Conservation (phyloP, 64 coral and sea anemone genomes). For the Exaiptasia diaphana region DNA sequence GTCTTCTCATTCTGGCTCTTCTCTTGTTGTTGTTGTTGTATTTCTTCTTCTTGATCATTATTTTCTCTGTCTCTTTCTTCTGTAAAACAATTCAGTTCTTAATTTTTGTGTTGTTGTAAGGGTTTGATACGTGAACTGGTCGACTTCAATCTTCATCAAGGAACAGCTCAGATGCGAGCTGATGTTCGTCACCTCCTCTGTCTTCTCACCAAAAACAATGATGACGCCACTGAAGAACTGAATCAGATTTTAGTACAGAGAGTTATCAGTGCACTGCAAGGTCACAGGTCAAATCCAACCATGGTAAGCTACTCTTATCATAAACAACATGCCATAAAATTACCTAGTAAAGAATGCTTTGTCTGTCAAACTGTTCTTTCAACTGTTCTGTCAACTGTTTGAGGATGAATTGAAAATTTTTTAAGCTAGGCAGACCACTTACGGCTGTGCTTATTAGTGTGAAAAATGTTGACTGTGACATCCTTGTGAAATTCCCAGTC, state of each 20-base stretch:
- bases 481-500: too few species aligned
- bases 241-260: slow-evolving; percentile 81
- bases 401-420: too few species aligned
- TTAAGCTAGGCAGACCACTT: too few species aligned
- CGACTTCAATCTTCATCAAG: slow-evolving; percentile 95
- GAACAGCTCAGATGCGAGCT: slow-evolving; percentile 88
- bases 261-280: slow-evolving; percentile 69
- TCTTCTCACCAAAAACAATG: slow-evolving; percentile 89
- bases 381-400: not conserved
- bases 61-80: too few species aligned
- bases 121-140: slow-evolving; percentile 89
- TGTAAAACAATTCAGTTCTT: too few species aligned
- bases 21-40: too few species aligned
- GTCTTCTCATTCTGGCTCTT: too few species aligned
- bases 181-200: slow-evolving; percentile 94
- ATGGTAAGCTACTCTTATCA: slow-evolving; percentile 48
- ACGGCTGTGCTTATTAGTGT: too few species aligned
- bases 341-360: not conserved
- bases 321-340: not conserved
- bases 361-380: not conserved
- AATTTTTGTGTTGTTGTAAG: too few species aligned
- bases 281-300: slow-evolving; percentile 87
- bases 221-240: slow-evolving; percentile 74
- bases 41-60: too few species aligned
- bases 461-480: too few species aligned